Percentiles rank a stretch among this genome's conserved stretches.
These are phyloP conservation scores for Andrena camellia DNA, from an alignment of 2,888 invertebrate species.

Conservation along the genomic window DNA sequence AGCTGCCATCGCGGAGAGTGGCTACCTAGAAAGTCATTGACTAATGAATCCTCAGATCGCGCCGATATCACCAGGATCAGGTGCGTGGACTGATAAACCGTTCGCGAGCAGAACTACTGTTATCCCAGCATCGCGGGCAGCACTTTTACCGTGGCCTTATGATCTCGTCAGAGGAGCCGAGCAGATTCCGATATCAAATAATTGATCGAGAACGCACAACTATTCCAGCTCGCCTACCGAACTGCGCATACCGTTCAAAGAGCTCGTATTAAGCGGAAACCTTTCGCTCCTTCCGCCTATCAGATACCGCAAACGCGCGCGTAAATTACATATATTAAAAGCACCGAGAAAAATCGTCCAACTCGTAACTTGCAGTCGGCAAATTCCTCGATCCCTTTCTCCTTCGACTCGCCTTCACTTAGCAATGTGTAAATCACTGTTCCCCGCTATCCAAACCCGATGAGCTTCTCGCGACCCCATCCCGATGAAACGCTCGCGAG, in stretches of 20 bases:
- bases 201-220: slow-evolving; percentile 47
- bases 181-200: slow-evolving; percentile 55
- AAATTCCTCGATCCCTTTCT: slow-evolving; percentile 1
- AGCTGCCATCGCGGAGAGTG: neutral
- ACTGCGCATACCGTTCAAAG: slow-evolving; percentile 3
- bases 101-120: slow-evolving; percentile 26
- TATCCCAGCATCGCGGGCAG: slow-evolving; percentile 30
- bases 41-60: slow-evolving; percentile 23
- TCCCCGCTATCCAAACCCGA: neutral
- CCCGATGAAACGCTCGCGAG: neutral
- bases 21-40: slow-evolving; percentile 3
- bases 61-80: neutral
- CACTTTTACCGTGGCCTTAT: slow-evolving; percentile 33
- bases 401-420: neutral
- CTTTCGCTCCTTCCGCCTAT: slow-evolving; percentile 21
- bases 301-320: slow-evolving; percentile 5
- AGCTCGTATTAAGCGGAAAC: slow-evolving; percentile 25
- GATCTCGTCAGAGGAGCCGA: slow-evolving; percentile 30
- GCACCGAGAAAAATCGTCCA: neutral
- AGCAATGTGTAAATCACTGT: neutral
- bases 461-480: neutral
- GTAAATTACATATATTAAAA: slow-evolving; percentile 30
- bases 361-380: neutral
- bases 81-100: slow-evolving; percentile 22
- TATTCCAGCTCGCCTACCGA: slow-evolving; percentile 18